Base-by-base conservation (phyloP, 2,113 vertebrate species). In the Heloderma charlesbogerti region DNA sequence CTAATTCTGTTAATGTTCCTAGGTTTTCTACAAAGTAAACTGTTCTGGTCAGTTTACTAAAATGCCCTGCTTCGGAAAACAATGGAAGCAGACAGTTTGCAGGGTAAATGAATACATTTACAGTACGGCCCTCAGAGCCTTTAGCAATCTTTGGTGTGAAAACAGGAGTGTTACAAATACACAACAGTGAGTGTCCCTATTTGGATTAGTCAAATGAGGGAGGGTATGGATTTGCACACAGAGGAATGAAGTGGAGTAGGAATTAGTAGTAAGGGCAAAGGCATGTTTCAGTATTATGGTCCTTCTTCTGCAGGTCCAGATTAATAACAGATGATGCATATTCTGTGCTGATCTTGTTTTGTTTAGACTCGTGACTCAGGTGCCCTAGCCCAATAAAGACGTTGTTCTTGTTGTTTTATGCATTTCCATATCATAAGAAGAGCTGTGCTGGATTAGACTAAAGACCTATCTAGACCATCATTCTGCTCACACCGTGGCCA, bases 1-100 rank as follows among this genome's bases (percentile, higher is more conserved):
- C 12, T 25, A 72, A 86, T 71, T 85, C 66, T 85, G 66, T 69
- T 85, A 85, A 85, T 29, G 34, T 85, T 51, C 48, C 69, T 85
- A 74, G 10, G 9, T 54, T 71, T 74, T 86, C 48, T 48, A 74
- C 54, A 54, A 89, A 34, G 66, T 12, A 37, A 51, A 51, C 7
- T 27, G 6, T 31, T 74, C 6, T 37, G 79, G 51, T 72, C 79
- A 89, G 88, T 83, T 88, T 78, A 78, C 87, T 78, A 81, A 89
- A 20, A 81, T 25, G 13, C 9, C 60, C n/a, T 57, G 48, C 8
- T 5, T 31, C 43, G 69, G 48, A 83, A 89, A 69, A 48, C 27
- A 57, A 48, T 43, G 27, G 67, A 83, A 51, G 27, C n/a, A 60
- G n/a, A 22, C 9, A 34, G n/a, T 15, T 71, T 81, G 67, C 37